A percentile compares a stretch with the other conserved stretches of the same genome.
These are phyloP conservation scores for Epizoanthus illoricatus DNA, from an alignment of 92 coral and sea anemone genomes.

Conservation along the genomic window DNA sequence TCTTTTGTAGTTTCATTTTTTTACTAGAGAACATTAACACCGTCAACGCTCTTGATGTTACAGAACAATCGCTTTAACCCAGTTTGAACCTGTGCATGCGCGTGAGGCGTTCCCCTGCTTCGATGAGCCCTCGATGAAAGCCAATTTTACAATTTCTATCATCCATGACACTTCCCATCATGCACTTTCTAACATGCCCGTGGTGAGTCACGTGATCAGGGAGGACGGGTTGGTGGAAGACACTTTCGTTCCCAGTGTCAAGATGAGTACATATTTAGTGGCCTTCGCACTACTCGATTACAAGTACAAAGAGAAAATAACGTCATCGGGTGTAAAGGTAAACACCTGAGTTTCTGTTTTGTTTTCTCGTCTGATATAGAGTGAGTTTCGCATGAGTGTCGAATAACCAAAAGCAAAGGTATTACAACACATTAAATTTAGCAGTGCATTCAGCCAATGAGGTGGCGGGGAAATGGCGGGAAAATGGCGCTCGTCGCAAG, in stretches of 20 bases:
- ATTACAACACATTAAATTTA: too few relatives aligned
- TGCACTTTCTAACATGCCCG: constrained; percentile 63
- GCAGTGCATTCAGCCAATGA: too few relatives aligned
- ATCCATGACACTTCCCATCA: constrained; percentile 47
- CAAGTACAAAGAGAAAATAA: constrained; percentile 47
- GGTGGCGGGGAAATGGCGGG: too few relatives aligned
- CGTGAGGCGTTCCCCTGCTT: constrained; percentile 58
- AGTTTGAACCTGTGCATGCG: constrained; percentile 62
- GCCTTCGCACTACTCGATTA: constrained; percentile 60
- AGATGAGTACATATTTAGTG: constrained; percentile 61
- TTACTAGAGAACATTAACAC: neutral
- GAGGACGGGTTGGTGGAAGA: constrained; percentile 57
- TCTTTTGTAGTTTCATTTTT: too few relatives aligned
- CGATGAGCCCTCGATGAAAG: constrained; percentile 60
- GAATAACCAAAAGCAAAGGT: too few relatives aligned
- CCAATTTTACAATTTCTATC: constrained; percentile 54
- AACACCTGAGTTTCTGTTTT: neutral
- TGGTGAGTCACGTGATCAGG: constrained; percentile 30
- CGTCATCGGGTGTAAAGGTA: constrained; percentile 50
- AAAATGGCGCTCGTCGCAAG: too few relatives aligned
- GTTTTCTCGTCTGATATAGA: too few relatives aligned
- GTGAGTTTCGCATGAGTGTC: too few relatives aligned
- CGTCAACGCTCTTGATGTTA: neutral
- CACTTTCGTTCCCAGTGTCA: constrained; percentile 51
- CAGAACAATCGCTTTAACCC: constrained; percentile 48